Conservation (phyloP, 2,797 vertebrate species). For the Lycodopsis pacificus region DNA sequence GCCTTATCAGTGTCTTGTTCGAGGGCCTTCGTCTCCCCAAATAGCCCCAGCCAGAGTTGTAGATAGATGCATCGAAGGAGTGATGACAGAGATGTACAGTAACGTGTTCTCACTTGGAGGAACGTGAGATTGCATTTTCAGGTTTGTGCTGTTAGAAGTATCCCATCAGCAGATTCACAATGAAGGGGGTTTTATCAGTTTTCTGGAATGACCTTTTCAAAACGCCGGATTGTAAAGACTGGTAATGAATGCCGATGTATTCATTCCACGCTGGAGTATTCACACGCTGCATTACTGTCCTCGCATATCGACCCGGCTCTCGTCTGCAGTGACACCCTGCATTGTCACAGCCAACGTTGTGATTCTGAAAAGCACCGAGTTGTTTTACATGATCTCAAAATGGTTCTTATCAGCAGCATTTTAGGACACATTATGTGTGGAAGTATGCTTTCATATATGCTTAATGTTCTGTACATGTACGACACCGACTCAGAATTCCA, state of each 20-base stretch:
- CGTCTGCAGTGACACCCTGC: slow-evolving; percentile 59
- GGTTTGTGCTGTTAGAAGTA: slow-evolving; percentile 38
- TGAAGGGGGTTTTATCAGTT: slow-evolving; percentile 55
- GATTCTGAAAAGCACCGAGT: slow-evolving; percentile 20
- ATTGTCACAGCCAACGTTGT: slow-evolving; percentile 28
- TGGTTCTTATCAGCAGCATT: background rate
- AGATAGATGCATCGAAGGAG: slow-evolving; percentile 53
- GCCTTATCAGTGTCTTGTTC: slow-evolving; percentile 59
- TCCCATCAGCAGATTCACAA: slow-evolving; percentile 68
- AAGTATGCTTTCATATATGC: background rate
- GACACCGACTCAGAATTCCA: background rate
- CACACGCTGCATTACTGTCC: slow-evolving; percentile 52
- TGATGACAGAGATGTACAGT: slow-evolving; percentile 53
- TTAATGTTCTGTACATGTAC: background rate
- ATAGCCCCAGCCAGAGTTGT: slow-evolving; percentile 34
- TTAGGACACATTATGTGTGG: background rate
- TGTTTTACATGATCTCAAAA: slow-evolving; percentile 8
- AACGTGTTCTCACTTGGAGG: slow-evolving; percentile 28
- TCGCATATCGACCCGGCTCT: slow-evolving; percentile 57
- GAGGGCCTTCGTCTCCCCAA: slow-evolving; percentile 54
- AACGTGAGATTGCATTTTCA: slow-evolving; percentile 58
- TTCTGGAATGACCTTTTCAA: slow-evolving; percentile 68
- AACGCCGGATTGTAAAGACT: slow-evolving; percentile 35
- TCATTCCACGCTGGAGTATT: too few relatives aligned
- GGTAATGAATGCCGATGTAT: slow-evolving; percentile 64